Evolutionary conservation across 1,140 invertebrate species (phyloP).

Genomic region (Teleogryllus occipitalis): DNA sequence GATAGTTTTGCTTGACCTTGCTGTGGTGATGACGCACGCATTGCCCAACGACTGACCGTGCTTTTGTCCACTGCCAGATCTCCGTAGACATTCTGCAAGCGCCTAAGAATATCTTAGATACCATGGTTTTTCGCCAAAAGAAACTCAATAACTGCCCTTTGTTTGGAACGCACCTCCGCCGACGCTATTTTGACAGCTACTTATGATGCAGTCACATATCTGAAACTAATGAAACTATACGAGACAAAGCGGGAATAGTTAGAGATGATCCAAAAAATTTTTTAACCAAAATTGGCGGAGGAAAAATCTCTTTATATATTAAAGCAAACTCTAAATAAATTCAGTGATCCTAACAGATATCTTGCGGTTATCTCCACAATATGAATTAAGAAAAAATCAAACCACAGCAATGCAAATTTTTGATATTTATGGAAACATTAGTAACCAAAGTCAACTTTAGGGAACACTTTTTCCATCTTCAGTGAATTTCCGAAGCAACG

Average conservation of each 20-base stretch:
- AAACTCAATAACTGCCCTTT: slow-evolving; percentile 15
- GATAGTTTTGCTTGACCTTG: slow-evolving; percentile 3
- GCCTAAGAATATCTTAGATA: slow-evolving; percentile 2
- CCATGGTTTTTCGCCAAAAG: slow-evolving; percentile 17
- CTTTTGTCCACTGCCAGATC: slow-evolving; percentile 16
- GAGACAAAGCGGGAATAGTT: not conserved
- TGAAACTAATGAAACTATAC: not conserved
- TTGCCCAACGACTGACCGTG: not conserved
- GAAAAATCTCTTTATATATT: not conserved
- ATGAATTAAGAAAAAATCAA: no score
- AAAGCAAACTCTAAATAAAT: no score
- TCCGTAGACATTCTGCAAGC: slow-evolving; percentile 15
- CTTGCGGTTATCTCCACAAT: no score
- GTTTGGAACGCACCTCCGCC: slow-evolving; percentile 6
- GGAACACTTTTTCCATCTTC: no score
- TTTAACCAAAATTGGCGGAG: not conserved
- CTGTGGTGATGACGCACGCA: not conserved
- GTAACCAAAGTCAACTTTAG: no score
- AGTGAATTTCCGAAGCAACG: no score
- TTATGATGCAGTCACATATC: not conserved
- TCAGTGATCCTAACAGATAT: no score
- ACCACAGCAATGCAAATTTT: no score
- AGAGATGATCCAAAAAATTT: not conserved
- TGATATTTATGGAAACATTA: no score
- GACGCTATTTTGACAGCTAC: slow-evolving; percentile 13